phyloP scores from a whole-genome alignment of 30 jellyfish, hydroid and myxozoan genomes.

The Chrysaora quinquecirrha region DNA sequence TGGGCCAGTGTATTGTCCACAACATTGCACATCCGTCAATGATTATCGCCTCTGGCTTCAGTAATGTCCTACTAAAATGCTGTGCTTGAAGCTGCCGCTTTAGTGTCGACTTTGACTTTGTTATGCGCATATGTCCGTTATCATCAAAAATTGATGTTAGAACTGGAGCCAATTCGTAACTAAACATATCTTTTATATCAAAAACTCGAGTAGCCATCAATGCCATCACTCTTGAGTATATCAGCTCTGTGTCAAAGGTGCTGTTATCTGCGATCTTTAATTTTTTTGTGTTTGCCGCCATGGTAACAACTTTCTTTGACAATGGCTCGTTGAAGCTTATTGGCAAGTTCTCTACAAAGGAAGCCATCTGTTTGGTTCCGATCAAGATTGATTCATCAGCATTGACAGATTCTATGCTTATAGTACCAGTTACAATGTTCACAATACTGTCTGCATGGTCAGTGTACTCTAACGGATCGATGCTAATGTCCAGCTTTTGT shows the following conservation, averaged over 20 bases:
- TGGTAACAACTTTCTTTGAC: background rate
- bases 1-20: background rate
- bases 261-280: too few species aligned
- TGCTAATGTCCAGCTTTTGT: conserved; percentile 32
- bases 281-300: background rate
- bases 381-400: background rate
- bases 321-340: background rate
- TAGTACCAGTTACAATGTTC: conserved; percentile 35
- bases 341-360: background rate
- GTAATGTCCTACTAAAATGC: background rate
- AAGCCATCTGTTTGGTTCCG: background rate
- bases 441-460: conserved; percentile 29
- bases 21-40: background rate
- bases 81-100: background rate
- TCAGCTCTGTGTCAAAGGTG: background rate
- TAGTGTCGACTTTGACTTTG: background rate
- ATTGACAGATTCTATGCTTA: background rate
- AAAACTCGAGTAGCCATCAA: background rate
- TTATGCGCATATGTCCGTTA: background rate
- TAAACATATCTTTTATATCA: background rate
- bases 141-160: background rate
- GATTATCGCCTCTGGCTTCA: background rate
- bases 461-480: conserved; percentile 39
- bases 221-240: background rate
- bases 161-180: background rate